Evolutionary conservation across 2,888 invertebrate genomes (phyloP), one percentile per base, ranked within the genome.

Genomic region (Unio pictorum): DNA sequence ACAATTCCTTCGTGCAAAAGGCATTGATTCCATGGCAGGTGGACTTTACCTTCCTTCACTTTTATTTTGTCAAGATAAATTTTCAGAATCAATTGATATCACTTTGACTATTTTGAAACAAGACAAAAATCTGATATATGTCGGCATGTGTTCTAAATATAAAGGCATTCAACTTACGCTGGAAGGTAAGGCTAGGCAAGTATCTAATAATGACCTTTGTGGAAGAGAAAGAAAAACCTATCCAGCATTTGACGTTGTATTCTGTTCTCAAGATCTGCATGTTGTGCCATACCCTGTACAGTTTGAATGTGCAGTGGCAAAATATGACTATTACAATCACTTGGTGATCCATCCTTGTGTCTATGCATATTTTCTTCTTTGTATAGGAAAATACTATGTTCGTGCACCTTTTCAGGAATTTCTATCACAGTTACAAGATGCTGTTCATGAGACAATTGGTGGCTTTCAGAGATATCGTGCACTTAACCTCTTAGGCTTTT

Each of bases 321-420:
- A 61, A 28, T 28, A 57, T 11, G 56, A 63, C 26, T 45, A 34
- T 11, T 65, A 69, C 0, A 26, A 45, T 20, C 60, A 34, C 34
- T 54, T 71, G 17, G 59, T 67, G 3, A 55, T 64, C 26, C 71
- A 67, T 55, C 71, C 71, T 26, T 59, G 62, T 54, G 67, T 71
- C 17, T 71, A 71, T 58, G 63, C 67, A 15, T 60, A 67, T 45
- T 28, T 34, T 23, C 34, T 71, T 17, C 56, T 67, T 3, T 64
- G 26, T 28, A 59, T 59, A 30, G 54, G 20, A 4, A 6, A 64
- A 11, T 55, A 28, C 34, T 8, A 23, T 20, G 55, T 61, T n/a
- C 1, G 20, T 8, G 5, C 18, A 18, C 0, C 15, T 11, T 57
- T 59, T 1, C 64, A 54, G 8, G 8, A 59, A 11, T 20, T 55